Evolutionary conservation across 1,140 invertebrate genomes (phyloP).

Genomic region (Aphaenogaster floridana): DNA sequence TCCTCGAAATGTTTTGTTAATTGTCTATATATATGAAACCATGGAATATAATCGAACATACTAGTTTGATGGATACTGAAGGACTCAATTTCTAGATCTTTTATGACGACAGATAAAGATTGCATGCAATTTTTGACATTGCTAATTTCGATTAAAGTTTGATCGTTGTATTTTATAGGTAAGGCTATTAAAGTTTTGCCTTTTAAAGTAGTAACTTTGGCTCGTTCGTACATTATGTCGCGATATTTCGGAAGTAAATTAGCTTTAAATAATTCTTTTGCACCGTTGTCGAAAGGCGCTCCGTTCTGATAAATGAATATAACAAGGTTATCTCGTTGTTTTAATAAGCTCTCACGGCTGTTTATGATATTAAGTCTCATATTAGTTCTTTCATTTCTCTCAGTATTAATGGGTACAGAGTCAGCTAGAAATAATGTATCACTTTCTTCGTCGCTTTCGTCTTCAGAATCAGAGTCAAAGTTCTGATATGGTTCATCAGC

Average conservation of each 20-base stretch:
- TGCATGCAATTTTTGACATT: background rate
- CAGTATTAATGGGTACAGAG: no score
- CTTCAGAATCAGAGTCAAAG: no score
- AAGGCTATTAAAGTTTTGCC: background rate
- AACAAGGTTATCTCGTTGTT: no score
- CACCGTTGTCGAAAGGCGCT: no score
- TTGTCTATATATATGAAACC: background rate
- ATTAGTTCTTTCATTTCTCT: no score
- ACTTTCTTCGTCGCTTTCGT: no score
- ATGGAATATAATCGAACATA: background rate
- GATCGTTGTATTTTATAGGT: background rate
- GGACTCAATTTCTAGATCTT: background rate
- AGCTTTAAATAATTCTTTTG: no score
- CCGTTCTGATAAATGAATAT: no score
- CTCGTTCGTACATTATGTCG: background rate
- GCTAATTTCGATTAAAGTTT: background rate
- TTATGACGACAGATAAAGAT: background rate
- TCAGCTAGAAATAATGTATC: no score
- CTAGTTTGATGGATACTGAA: background rate
- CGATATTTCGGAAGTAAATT: background rate
- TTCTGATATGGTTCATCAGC: no score
- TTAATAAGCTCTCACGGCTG: no score
- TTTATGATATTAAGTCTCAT: no score
- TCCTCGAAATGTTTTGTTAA: background rate
- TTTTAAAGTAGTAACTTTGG: background rate